phyloP scores from a whole-genome alignment of 2,888 invertebrate genomes.

The Caenorhabditis becei region DNA sequence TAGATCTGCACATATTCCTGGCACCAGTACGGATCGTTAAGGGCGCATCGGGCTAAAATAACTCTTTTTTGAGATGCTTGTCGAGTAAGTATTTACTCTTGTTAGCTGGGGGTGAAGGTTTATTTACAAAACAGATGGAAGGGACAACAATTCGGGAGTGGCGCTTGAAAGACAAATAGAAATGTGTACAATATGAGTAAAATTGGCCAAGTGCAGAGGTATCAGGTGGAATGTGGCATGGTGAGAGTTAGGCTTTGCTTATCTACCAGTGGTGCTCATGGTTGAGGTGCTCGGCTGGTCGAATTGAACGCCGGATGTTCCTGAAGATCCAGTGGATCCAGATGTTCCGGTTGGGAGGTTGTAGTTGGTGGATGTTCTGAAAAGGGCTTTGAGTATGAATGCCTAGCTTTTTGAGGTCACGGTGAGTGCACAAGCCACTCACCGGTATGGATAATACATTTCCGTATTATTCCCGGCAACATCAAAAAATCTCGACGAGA shows the following conservation, averaged over 20 bases:
- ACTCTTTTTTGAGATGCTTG: constrained; percentile 48
- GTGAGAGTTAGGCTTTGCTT: constrained; percentile 12
- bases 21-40: constrained; percentile 71
- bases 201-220: constrained; percentile 10
- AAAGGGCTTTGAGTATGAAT: not conserved
- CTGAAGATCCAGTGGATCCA: not conserved
- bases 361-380: constrained; percentile 53
- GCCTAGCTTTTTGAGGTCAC: constrained; percentile 12
- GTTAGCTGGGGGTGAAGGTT: constrained; percentile 41
- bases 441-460: constrained; percentile 72
- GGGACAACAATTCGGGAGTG: constrained; percentile 26
- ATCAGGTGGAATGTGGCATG: constrained; percentile 3
- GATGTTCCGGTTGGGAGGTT: constrained; percentile 36
- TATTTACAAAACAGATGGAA: constrained; percentile 58
- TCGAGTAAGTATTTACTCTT: constrained; percentile 41
- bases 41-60: constrained; percentile 58
- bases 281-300: constrained; percentile 31
- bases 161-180: constrained; percentile 47
- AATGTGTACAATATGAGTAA: constrained; percentile 28
- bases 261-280: constrained; percentile 52
- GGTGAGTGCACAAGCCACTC: constrained; percentile 43
- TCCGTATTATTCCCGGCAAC: constrained; percentile 61
- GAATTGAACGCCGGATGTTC: constrained; percentile 40
- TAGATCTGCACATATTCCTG: constrained; percentile 65
- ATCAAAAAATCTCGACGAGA: constrained; percentile 62